Conservation (phyloP, 37 sponge, comb jelly and placozoan genomes). For the Spongia lamella region DNA sequence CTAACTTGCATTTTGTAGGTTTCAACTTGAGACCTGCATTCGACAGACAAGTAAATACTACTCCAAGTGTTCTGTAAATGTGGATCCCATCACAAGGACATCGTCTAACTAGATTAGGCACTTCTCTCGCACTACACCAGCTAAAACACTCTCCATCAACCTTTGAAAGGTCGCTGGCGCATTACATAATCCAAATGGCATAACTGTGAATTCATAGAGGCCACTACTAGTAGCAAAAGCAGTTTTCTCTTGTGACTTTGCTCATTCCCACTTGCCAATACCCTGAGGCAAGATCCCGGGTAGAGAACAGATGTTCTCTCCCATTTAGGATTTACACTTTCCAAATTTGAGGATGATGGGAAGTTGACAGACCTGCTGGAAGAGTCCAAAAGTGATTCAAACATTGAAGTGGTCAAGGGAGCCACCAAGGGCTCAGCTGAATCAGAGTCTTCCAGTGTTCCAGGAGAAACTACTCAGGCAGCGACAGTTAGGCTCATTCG, state of each 20-base stretch:
- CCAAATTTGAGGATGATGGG: too few relatives aligned
- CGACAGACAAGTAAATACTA: constrained; percentile 32
- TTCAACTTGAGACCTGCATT: constrained; percentile 38
- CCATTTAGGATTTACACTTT: too few relatives aligned
- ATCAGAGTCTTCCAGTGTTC: too few relatives aligned
- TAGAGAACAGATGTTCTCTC: constrained; percentile 32
- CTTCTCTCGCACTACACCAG: constrained; percentile 3
- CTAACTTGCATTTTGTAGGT: constrained; percentile 23
- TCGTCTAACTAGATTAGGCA: constrained; percentile 59
- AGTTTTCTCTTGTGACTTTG: constrained; percentile 46
- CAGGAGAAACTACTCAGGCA: too few relatives aligned
- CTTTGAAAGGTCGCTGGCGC: constrained; percentile 64
- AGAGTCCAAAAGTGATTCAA: too few relatives aligned
- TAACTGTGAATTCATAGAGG: constrained; percentile 58
- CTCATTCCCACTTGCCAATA: constrained; percentile 65
- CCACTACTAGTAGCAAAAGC: constrained; percentile 66
- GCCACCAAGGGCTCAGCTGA: too few relatives aligned
- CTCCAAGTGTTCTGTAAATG: constrained; percentile 19
- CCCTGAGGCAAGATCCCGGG: constrained; percentile 66
- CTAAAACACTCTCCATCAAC: constrained; percentile 49
- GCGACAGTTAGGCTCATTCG: too few relatives aligned
- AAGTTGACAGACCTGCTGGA: too few relatives aligned
- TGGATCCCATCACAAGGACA: constrained; percentile 33
- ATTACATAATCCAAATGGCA: constrained; percentile 69
- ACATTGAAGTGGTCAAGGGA: too few relatives aligned